These are phyloP conservation scores for Acromyrmex heyeri DNA, from an alignment of 1,140 invertebrate species.

Conservation along the genomic window DNA sequence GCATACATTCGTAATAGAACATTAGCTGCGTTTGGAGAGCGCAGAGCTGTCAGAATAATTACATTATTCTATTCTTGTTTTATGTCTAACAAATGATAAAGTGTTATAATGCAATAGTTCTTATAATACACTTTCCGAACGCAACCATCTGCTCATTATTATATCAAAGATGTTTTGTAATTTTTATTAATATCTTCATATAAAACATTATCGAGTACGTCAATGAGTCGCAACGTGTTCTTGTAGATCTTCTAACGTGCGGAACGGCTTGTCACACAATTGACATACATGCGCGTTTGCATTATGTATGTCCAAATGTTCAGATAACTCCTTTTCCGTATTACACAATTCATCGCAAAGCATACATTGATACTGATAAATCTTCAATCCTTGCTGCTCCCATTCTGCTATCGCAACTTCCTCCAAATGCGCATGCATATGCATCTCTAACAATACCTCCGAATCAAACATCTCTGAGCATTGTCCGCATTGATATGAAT, in stretches of 20 bases:
- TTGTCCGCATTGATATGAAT: slow-evolving; percentile 77
- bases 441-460: slow-evolving; percentile 81
- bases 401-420: slow-evolving; percentile 82
- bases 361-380: slow-evolving; percentile 70
- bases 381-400: slow-evolving; percentile 77
- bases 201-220: slow-evolving; percentile 51
- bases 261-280: slow-evolving; percentile 83
- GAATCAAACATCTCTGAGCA: slow-evolving; percentile 79
- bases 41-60: too few species aligned
- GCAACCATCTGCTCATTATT: neutral
- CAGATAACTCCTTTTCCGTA: slow-evolving; percentile 76
- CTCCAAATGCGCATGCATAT: slow-evolving; percentile 82
- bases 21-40: too few species aligned
- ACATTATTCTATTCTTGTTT: too few species aligned
- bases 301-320: slow-evolving; percentile 82
- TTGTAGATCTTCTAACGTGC: slow-evolving; percentile 80
- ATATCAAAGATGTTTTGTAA: neutral
- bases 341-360: slow-evolving; percentile 81
- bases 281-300: slow-evolving; percentile 80
- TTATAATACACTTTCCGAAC: too few species aligned
- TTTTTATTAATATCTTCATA: neutral
- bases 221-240: slow-evolving; percentile 83
- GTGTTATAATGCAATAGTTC: too few species aligned
- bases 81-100: too few species aligned
- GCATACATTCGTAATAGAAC: neutral